Evolutionary conservation across 2,797 vertebrate genomes (phyloP), one percentile per base, ranked within the genome.

Genomic region (Morelia viridis): DNA sequence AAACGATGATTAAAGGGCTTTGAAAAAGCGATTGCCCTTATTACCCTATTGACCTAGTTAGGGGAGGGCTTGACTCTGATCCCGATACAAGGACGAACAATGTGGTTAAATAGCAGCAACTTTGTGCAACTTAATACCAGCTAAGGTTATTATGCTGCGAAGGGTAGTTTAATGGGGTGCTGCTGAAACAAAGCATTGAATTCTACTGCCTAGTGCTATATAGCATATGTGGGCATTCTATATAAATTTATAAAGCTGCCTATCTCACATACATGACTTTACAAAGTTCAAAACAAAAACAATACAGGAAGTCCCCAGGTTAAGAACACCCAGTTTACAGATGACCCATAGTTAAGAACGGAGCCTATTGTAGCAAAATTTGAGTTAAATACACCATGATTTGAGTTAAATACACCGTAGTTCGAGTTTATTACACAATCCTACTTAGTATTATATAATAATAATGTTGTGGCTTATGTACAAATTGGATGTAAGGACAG

Each of bases 1-100:
- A 93, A 88, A 62, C 83, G 88, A 88, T 93, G 90, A 90, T 56
- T 17, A 61, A 26, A 53, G 61, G 35, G 85, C 68, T 60, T 31
- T 24, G 35, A 65, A 80, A 41, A 41, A 41, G 35, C 35, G 35
- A 41, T 41, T 41, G 35, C 35, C 35, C 35, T 41, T 41, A 1
- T 83, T 28, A 19, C 12, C 31, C 28, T 65, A 31, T 85, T 90
- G 85, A 41, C 93, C 93, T 91, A 92, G 84, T 90, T 91, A 90
- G 61, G 65, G 19, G 5, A 68, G 35, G 68, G 35, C 31, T 87
- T 87, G 50, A 2, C 41, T 56, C 46, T 5, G 62, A 90, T 87
- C 41, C 65, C n/a, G 0, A 31, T 41, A 41, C 58, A 87, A 90
- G 68, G 92, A 65, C 10, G n/a, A 90, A 28, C 56, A 58, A 76